phyloP scores from a whole-genome alignment of 2,797 vertebrate species.

The Gobio occitaniae region DNA sequence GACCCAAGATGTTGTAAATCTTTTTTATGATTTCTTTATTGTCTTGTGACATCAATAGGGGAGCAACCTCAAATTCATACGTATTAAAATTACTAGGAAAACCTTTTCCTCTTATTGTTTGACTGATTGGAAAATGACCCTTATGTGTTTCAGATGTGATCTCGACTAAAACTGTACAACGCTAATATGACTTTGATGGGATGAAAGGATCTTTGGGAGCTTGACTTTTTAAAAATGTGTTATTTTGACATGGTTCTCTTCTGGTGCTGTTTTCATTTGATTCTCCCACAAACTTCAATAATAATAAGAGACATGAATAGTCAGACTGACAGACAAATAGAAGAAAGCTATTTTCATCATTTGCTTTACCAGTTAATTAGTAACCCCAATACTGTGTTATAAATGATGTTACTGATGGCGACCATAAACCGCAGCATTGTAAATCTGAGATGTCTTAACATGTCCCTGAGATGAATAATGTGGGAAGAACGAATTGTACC shows the following conservation, averaged over 20 bases:
- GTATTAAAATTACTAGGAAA: not conserved
- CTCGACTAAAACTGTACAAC: not conserved
- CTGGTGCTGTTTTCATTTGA: not conserved
- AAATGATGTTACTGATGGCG: slow-evolving; percentile 65
- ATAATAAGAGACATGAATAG: not conserved
- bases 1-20: slow-evolving; percentile 11
- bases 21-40: slow-evolving; percentile 8
- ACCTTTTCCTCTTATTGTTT: not conserved
- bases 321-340: not conserved
- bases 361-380: slow-evolving; percentile 72
- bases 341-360: slow-evolving; percentile 64
- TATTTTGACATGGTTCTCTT: not conserved
- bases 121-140: not conserved
- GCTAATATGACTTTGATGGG: not conserved
- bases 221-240: not conserved
- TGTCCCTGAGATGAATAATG: slow-evolving; percentile 4
- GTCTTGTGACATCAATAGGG: not conserved
- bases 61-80: not conserved
- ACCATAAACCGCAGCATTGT: slow-evolving; percentile 65
- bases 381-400: slow-evolving; percentile 71
- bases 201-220: not conserved
- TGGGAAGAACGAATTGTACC: slow-evolving; percentile 23
- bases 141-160: not conserved
- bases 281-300: not conserved
- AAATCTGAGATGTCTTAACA: slow-evolving; percentile 62